A percentile compares a stretch with the other conserved stretches of the same genome.
Conservation (phyloP, 2,113 vertebrate species). For the Rhabdornis inornatus region DNA sequence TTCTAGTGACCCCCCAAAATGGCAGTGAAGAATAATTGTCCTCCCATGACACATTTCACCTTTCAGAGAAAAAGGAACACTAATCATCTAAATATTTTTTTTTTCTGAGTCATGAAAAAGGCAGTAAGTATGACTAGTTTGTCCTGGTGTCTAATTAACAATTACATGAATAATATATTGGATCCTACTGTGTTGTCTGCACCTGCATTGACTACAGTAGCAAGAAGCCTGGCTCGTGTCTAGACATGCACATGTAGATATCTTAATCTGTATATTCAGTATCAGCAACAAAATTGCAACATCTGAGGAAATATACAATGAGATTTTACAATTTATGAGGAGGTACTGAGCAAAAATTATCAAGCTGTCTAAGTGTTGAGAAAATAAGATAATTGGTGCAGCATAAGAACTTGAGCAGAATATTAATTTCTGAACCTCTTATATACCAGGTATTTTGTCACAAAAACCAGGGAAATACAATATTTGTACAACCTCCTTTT, state of each 20-base stretch:
- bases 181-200: not conserved
- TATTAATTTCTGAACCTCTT: not conserved
- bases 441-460: not conserved
- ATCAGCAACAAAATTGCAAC: not conserved
- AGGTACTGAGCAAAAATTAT: not conserved
- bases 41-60: not conserved
- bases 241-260: not conserved
- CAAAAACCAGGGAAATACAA: not conserved
- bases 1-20: not conserved
- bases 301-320: not conserved
- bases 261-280: not conserved
- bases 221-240: not conserved
- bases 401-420: not conserved
- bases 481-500: rapidly evolving
- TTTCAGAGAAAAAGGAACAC: not conserved
- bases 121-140: not conserved
- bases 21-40: not conserved
- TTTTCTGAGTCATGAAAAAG: not conserved
- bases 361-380: not conserved
- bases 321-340: not conserved
- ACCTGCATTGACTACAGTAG: not conserved
- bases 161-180: not conserved
- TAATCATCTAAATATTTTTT: not conserved
- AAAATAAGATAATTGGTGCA: not conserved
- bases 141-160: not conserved